Evolutionary conservation across 2,113 vertebrate species (phyloP), one percentile per base, ranked within the genome.

Genomic region (Anarhynchus alexandrinus): DNA sequence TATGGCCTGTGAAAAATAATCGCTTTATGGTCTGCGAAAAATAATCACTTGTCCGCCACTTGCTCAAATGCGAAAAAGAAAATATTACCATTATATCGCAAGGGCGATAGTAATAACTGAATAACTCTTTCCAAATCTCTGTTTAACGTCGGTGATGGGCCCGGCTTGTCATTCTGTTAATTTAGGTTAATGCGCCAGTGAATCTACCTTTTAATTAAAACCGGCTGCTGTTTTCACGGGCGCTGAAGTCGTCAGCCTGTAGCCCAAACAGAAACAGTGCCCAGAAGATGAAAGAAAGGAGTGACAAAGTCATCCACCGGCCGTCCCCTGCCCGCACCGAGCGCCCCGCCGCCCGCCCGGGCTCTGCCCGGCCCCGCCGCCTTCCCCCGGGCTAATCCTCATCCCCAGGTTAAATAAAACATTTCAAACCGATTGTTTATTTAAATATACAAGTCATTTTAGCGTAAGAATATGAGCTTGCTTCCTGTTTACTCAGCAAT

Each of bases 51-150:
- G 32, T 17, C 52, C 20, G 5, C 32, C 90, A 42, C 66, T 82
- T 71, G 12, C 30, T 84, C 15, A 26, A 7, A 52, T 9, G 61
- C 2, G 73, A n/a, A 78, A 86, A 84, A 81, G 55, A 58, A 94
- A 74, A 77, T 23, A 76, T 6, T 10, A 5, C 11, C 40, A 2
- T 55, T 45, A 12, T 11, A 8, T 11, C 1, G 29, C 10, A 6
- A 64, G 6, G 1, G 38, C 58, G 12, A 36, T 1, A 25, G 65
- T 4, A 9, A 20, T 1, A 52, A 21, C 19, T 0, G 61, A 5
- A 36, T 4, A 4, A 49, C 38, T 42, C 2, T 8, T 34, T 11
- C 18, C 88, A 47, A 34, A 34, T 3, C 32, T 17, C 43, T 2
- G 20, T 7, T 47, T 8, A 15, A 30, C 70, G 1, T 0, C 2